Base-by-base conservation (phyloP, 1,140 invertebrate species). In the Calycopis cecrops region DNA sequence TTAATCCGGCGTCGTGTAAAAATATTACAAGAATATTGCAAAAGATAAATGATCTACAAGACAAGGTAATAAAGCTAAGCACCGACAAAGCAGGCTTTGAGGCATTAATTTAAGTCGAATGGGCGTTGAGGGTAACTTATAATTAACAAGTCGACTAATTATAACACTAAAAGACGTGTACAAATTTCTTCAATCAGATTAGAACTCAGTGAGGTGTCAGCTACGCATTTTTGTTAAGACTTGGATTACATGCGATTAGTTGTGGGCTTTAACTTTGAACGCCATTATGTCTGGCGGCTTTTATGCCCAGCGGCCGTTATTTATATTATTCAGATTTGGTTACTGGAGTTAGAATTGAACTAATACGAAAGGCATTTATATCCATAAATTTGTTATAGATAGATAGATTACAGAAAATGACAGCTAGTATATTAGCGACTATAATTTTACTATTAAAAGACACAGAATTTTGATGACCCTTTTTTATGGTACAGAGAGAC, bases 71-170 rank as follows among this genome's bases (percentile, higher is more conserved):
- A 38, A 17, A 47, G 42, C 14, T 48, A 48, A 48, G 44, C 44
- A 7, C 44, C 11, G 16, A 17, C 44, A 8, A 17, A 16, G 8
- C 9, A 16, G 44, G 10, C 44, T 18, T 14, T 11, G 14, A 28
- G 18, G 44, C 44, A 48, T 48, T 48, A 48, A 48, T 48, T 48
- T 48, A 48, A 48, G 44, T 48, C 38, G 7, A 40, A 40, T 6
- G 21, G 38, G 38, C 38, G 38, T 4, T 11, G 38, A 40, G 38
- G 38, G 38, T 40, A 12, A 40, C 10, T 40, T 12, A 6, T 40
- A 40, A 40, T 40, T 40, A 40, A 28, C 21, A 40, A 14, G 38
- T 14, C n/a, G 14, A 40, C 38, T 40, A 40, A 40, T 40, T 40
- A 40, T 40, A n/a, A 1, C 14, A 8, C 38, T 40, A 12, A 40